phyloP scores from a whole-genome alignment of 2,797 vertebrate species.

The Siniperca obscura region DNA sequence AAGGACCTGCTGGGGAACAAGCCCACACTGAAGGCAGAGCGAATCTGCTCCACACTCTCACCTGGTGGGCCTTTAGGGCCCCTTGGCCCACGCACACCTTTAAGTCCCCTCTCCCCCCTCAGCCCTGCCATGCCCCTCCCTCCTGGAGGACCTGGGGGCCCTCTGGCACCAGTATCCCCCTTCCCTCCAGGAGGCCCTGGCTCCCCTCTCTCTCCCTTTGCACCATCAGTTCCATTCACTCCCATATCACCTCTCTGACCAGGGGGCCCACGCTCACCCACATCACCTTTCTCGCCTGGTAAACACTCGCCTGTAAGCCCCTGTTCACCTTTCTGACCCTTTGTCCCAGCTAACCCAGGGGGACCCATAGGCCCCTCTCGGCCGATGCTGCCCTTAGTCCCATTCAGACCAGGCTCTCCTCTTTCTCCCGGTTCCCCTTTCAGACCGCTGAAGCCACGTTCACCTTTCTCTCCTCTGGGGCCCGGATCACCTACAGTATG shows the following conservation, averaged over 20 bases:
- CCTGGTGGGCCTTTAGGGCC: conserved; percentile 90
- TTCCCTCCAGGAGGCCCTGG: conserved; percentile 86
- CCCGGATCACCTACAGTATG: conserved; percentile 84
- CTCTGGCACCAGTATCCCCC: conserved; percentile 86
- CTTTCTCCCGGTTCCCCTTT: conserved; percentile 84
- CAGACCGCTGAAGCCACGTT: conserved; percentile 77
- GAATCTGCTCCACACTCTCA: conserved; percentile 65
- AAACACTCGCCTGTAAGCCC: conserved; percentile 88
- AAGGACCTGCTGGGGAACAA: conserved; percentile 92
- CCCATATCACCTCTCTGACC: conserved; percentile 90
- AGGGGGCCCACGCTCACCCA: conserved; percentile 84
- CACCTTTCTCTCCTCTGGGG: conserved; percentile 82
- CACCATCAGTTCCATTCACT: conserved; percentile 82
- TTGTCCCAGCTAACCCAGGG: conserved; percentile 87
- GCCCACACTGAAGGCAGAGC: conserved; percentile 92
- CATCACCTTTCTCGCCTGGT: conserved; percentile 84
- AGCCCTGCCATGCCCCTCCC: conserved; percentile 86
- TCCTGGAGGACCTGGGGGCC: conserved; percentile 84
- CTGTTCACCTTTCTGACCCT: conserved; percentile 85
- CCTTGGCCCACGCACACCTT: conserved; percentile 86
- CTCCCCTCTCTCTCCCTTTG: conserved; percentile 85
- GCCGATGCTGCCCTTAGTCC: conserved; percentile 87
- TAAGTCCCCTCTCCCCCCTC: conserved; percentile 89
- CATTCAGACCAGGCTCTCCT: conserved; percentile 83
- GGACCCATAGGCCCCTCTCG: conserved; percentile 88